A percentile compares a stretch with the other conserved stretches of the same genome.
phyloP scores from a whole-genome alignment of 2,888 invertebrate genomes.

The Nysson spinosus region DNA sequence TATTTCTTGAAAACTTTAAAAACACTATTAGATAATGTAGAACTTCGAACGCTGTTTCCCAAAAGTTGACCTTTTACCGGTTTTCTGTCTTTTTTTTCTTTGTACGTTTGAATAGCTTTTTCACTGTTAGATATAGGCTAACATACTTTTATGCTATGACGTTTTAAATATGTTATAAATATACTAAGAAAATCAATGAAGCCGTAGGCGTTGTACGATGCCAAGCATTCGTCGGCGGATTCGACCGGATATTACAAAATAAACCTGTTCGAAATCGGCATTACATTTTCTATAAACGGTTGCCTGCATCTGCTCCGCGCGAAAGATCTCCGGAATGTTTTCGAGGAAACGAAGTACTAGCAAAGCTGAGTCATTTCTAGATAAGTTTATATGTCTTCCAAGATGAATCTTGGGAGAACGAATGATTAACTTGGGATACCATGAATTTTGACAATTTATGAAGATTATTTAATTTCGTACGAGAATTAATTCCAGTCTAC shows the following conservation, averaged over 20 bases:
- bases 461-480: background rate
- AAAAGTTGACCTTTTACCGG: no score
- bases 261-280: background rate
- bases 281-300: background rate
- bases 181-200: no score
- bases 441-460: background rate
- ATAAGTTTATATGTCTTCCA: background rate
- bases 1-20: no score
- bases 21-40: no score
- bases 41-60: no score
- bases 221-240: no score
- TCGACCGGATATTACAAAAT: background rate
- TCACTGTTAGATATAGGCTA: no score
- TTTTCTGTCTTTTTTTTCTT: no score
- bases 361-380: constrained; percentile 30
- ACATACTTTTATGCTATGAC: no score
- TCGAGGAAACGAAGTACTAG: constrained; percentile 12
- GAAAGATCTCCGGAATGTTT: constrained; percentile 4
- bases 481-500: background rate
- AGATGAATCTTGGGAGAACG: background rate
- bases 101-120: no score
- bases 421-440: background rate
- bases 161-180: no score
- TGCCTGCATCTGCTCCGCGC: background rate
- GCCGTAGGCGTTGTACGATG: no score